These are phyloP conservation scores for Bilobella aurantiaca DNA, from an alignment of 1,140 invertebrate genomes.

Conservation along the genomic window DNA sequence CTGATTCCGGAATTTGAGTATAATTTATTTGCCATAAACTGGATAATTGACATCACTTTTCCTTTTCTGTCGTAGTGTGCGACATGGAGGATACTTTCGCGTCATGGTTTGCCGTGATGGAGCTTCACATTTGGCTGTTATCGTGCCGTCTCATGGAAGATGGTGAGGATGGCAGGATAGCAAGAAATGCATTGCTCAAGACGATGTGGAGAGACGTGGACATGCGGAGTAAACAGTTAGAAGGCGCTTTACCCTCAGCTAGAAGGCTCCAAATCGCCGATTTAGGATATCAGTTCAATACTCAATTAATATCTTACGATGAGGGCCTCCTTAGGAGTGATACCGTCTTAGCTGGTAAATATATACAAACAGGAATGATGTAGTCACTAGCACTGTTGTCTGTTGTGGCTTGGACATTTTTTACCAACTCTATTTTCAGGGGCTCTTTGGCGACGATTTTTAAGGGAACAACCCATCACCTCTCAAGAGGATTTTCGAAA, in stretches of 20 bases:
- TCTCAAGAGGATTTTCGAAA: too few species aligned
- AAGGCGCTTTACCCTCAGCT: slow-evolving; percentile 40
- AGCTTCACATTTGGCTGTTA: slow-evolving; percentile 75
- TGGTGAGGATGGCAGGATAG: slow-evolving; percentile 52
- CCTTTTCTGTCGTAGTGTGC: slow-evolving; percentile 49
- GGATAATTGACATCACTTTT: background rate
- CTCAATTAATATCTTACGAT: slow-evolving; percentile 72
- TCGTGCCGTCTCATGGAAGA: slow-evolving; percentile 64
- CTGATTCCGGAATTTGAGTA: background rate
- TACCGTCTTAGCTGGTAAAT: slow-evolving; percentile 53
- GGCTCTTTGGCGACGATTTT: too few species aligned
- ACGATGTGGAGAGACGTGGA: slow-evolving; percentile 72
- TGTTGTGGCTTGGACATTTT: too few species aligned
- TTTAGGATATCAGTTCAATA: slow-evolving; percentile 66
- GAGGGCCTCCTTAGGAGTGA: slow-evolving; percentile 67
- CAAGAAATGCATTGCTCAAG: slow-evolving; percentile 63
- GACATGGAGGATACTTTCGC: slow-evolving; percentile 64
- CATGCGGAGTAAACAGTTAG: slow-evolving; percentile 56
- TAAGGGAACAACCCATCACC: too few species aligned
- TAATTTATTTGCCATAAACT: background rate
- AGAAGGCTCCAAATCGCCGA: slow-evolving; percentile 38
- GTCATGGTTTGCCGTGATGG: slow-evolving; percentile 72
- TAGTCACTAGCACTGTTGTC: too few species aligned
- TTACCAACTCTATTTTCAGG: too few species aligned
- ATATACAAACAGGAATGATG: too few species aligned